A percentile compares a stretch with the other conserved stretches of the same genome.
phyloP scores from a whole-genome alignment of 1,140 invertebrate species.

The Euura lappo region DNA sequence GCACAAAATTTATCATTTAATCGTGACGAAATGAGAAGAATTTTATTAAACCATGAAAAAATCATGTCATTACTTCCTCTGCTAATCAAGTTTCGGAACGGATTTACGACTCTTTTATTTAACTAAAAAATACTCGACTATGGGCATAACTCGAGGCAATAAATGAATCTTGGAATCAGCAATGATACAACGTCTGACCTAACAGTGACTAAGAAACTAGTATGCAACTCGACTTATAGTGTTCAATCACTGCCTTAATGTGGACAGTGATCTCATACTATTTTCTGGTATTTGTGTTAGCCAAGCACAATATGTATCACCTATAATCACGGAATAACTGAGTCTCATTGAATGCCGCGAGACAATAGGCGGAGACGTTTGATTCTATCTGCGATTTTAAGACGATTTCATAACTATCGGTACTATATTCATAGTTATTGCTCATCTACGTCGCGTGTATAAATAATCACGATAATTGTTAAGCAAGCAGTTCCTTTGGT shows the following conservation, averaged over 20 bases:
- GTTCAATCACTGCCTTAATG: constrained; percentile 32
- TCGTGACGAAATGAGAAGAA: too few species aligned
- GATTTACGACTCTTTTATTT: too few species aligned
- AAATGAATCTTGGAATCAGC: neutral
- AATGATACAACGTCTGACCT: neutral
- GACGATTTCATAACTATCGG: too few species aligned
- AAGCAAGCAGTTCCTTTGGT: neutral
- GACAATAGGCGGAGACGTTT: too few species aligned
- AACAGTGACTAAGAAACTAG: neutral
- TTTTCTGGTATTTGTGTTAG: constrained; percentile 10
- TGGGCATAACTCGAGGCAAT: too few species aligned
- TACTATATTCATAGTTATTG: too few species aligned
- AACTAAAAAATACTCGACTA: too few species aligned
- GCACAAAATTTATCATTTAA: constrained; percentile 35
- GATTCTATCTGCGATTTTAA: too few species aligned
- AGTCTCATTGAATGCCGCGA: too few species aligned
- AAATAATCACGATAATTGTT: neutral
- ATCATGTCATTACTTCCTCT: too few species aligned
- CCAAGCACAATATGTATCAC: neutral
- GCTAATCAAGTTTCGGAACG: too few species aligned
- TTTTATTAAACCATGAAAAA: too few species aligned
- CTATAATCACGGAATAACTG: neutral
- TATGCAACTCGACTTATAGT: constrained; percentile 13
- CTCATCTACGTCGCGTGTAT: neutral
- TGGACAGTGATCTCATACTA: constrained; percentile 27